A percentile compares a stretch with the other conserved stretches of the same genome.
phyloP scores from a whole-genome alignment of 2,888 invertebrate species.

The Acronicta psi region DNA sequence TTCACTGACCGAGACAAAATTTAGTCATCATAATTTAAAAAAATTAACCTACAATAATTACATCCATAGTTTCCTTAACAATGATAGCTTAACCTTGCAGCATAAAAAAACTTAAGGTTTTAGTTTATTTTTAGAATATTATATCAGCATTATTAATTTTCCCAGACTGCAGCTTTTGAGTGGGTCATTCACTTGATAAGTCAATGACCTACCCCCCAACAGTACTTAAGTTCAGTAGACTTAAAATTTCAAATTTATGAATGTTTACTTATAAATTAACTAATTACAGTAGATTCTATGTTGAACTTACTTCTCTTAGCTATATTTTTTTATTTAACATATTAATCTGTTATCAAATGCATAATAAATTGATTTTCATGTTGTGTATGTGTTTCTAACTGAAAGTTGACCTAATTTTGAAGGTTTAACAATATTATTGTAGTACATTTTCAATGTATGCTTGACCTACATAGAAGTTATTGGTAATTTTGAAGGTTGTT shows the following conservation, averaged over 20 bases:
- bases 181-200: not conserved
- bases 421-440: not conserved
- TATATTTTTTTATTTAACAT: no score
- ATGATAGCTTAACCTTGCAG: no score
- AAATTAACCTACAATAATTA: no score
- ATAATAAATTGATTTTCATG: not conserved
- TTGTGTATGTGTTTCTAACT: constrained; percentile 2
- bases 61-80: not conserved
- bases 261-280: no score
- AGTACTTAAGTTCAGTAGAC: not conserved
- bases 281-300: not conserved
- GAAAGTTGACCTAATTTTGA: constrained; percentile 13
- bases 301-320: not conserved
- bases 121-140: no score
- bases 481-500: not conserved
- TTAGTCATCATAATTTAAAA: not conserved
- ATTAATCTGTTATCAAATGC: not conserved
- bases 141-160: no score
- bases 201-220: not conserved
- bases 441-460: not conserved
- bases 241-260: no score
- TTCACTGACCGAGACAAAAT: constrained; percentile 7
- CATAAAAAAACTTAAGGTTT: no score
- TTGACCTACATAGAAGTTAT: not conserved
- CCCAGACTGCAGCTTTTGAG: not conserved